phyloP scores from a whole-genome alignment of 1,140 invertebrate species.

The Calosoma granatense region DNA sequence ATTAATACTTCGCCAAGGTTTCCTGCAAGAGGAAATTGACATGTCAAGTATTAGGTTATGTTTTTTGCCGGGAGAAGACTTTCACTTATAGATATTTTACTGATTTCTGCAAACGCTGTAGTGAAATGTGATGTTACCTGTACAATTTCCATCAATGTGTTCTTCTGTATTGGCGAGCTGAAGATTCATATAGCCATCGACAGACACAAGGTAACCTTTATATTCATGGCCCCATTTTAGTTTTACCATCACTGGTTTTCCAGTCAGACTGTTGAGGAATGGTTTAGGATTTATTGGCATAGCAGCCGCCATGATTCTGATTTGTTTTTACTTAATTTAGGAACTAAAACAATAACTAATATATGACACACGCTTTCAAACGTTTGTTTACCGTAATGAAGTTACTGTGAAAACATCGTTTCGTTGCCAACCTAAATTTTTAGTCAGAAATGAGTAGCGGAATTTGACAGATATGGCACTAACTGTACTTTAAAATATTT shows the following conservation, averaged over 20 bases:
- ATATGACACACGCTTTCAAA: background rate
- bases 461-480: too few relatives aligned
- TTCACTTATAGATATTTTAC: background rate
- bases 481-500: too few relatives aligned
- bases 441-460: too few relatives aligned
- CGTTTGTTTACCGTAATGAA: conserved; percentile 3
- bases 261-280: conserved; percentile 94
- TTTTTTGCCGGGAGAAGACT: background rate
- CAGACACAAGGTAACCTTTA: conserved; percentile 93
- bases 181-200: conserved; percentile 99
- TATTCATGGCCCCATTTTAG: conserved; percentile 99
- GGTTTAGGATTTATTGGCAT: conserved; percentile 99
- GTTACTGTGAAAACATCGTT: background rate
- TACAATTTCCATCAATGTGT: conserved; percentile 81
- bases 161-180: conserved; percentile 99
- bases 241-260: conserved; percentile 95
- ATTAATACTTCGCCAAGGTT: conserved; percentile 96
- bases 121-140: conserved; percentile 57
- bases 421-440: background rate
- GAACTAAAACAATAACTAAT: background rate
- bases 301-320: conserved; percentile 53
- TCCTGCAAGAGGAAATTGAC: conserved; percentile 39
- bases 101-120: background rate
- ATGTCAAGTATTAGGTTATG: background rate
- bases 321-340: conserved; percentile 13